Evolutionary conservation across 1,140 invertebrate genomes (phyloP), one percentile per base, ranked within the genome.

Genomic region (Cardiocondyla obscurior): DNA sequence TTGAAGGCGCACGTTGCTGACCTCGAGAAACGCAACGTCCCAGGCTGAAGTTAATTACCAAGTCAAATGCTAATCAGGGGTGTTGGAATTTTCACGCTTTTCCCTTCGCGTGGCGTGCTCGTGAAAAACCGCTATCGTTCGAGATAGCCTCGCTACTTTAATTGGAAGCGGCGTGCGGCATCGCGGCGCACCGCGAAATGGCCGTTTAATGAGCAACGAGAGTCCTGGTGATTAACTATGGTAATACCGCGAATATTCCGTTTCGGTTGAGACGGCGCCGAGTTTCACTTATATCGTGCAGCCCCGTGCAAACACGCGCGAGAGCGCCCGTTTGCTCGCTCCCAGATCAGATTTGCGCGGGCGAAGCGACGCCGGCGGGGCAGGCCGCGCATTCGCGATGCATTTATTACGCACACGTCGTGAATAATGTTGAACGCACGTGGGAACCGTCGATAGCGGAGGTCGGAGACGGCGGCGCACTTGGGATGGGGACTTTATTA

Each of bases 371-470:
- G n/a, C n/a, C n/a, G 39, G 65, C 65, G 36, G 51, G 36, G 36
- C 22, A 22, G 8, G 5, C n/a, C 30, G 30, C 33, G 55, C 55
- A 55, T 70, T 57, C 77, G 55, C 84, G 84, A 87, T 87, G 81
- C 85, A 87, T 83, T 87, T 87, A 69, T 79, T 79, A 87, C 79
- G 84, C 85, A 65, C 72, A 53, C 60, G 30, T n/a, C 19, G 76
- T 73, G 64, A 81, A 70, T 72, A 72, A 81, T 57, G 77, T 44
- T n/a, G 84, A 73, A 51, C 77, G 84, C 81, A 87, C 84, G 85
- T 87, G 85, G 85, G 85, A 87, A 87, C 64, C 25, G 70, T 49
- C 79, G 85, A 86, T 83, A 77, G 79, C 65, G 64, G 64, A 84
- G 67, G 49, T 25, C 7, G 64, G 49, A 46, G 33, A 51, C 28